These are phyloP conservation scores for Lasius platythorax DNA, from an alignment of 2,888 invertebrate species.

Conservation along the genomic window DNA sequence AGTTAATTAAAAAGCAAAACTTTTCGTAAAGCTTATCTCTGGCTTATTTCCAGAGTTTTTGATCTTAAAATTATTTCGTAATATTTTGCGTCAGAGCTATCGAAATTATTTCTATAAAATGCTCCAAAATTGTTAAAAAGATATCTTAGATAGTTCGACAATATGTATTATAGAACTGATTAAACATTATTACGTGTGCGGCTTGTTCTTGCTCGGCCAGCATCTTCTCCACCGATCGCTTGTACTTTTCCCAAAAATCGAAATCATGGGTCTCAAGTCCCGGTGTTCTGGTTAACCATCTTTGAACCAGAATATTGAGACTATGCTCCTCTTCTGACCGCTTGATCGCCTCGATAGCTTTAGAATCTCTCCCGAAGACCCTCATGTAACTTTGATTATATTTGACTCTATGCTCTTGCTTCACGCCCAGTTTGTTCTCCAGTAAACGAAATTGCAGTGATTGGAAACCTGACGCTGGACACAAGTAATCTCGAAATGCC, in stretches of 20 bases:
- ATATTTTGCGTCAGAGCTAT: neutral
- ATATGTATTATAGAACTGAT: neutral
- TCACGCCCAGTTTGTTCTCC: slow-evolving; percentile 96
- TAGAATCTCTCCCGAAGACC: slow-evolving; percentile 93
- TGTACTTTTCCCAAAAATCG: slow-evolving; percentile 98
- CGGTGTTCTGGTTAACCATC: slow-evolving; percentile 98
- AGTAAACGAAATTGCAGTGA: slow-evolving; percentile 98
- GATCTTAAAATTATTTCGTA: neutral
- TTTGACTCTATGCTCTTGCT: slow-evolving; percentile 94
- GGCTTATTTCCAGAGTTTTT: neutral
- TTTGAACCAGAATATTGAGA: slow-evolving; percentile 93
- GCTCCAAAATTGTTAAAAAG: neutral
- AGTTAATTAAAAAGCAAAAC: neutral
- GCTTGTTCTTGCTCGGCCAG: slow-evolving; percentile 90
- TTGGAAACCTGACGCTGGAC: slow-evolving; percentile 99
- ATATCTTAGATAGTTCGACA: neutral
- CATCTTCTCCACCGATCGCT: slow-evolving; percentile 90
- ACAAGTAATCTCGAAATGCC: slow-evolving; percentile 97
- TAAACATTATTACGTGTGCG: slow-evolving; percentile 87
- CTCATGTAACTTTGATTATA: slow-evolving; percentile 97
- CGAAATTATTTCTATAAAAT: neutral
- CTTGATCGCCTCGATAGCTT: slow-evolving; percentile 88
- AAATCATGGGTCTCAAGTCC: slow-evolving; percentile 93
- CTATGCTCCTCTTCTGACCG: slow-evolving; percentile 94
- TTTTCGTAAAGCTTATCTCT: neutral